Conservation (phyloP, 2,797 vertebrate species). For the Pseudochirops cupreus region DNA sequence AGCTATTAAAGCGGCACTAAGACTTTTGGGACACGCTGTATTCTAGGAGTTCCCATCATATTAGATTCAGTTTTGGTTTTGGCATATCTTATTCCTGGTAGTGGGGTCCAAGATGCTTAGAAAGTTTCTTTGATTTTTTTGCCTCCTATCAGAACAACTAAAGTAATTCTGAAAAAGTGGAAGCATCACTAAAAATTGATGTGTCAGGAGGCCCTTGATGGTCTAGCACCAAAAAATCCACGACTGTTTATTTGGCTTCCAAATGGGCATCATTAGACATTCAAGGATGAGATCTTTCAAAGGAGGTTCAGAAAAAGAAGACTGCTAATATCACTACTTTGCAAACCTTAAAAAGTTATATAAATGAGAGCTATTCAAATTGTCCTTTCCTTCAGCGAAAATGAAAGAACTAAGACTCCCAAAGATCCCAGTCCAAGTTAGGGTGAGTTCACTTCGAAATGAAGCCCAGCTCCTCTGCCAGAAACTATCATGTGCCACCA, state of each 20-base stretch:
- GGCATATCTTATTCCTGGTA: slow-evolving; percentile 35
- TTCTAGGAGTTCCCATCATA: background rate
- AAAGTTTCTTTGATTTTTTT: background rate
- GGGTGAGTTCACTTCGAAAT: background rate
- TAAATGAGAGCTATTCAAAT: background rate
- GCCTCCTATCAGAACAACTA: slow-evolving; percentile 16
- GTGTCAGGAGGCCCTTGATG: slow-evolving; percentile 24
- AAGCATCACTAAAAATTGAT: slow-evolving; percentile 22
- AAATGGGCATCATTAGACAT: background rate
- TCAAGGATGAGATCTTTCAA: slow-evolving; percentile 28
- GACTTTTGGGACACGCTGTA: background rate
- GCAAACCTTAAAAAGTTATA: slow-evolving; percentile 40
- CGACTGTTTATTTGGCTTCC: background rate
- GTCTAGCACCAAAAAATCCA: slow-evolving; percentile 48
- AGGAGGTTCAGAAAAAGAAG: background rate
- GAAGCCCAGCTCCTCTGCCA: background rate
- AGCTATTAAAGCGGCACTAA: background rate
- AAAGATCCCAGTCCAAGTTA: background rate
- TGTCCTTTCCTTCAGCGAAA: background rate
- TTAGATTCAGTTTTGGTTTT: slow-evolving; percentile 38
- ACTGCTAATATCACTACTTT: slow-evolving; percentile 11
- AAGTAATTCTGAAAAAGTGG: slow-evolving; percentile 19
- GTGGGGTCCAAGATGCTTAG: slow-evolving; percentile 15
- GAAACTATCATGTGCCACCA: background rate
- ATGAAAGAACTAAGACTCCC: slow-evolving; percentile 27